A percentile compares a stretch with the other conserved stretches of the same genome.
Conservation (phyloP, 2,113 vertebrate genomes). For the Cheirogaleus medius region DNA sequence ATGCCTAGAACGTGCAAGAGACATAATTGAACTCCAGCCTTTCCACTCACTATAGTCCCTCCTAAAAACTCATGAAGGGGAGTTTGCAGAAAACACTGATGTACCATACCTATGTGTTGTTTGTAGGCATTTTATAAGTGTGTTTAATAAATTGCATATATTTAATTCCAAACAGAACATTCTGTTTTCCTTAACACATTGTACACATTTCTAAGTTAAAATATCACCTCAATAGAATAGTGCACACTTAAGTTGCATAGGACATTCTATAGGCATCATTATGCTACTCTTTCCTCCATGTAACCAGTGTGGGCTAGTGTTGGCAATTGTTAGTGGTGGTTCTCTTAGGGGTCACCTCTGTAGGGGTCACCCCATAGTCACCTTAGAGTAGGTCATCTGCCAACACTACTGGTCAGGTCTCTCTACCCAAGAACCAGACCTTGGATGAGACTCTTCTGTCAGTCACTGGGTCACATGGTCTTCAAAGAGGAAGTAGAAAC, state of each 20-base stretch:
- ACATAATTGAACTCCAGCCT: not conserved
- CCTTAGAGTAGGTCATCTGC: not conserved
- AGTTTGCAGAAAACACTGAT: not conserved
- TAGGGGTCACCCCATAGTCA: not conserved
- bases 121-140: not conserved
- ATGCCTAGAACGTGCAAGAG: not conserved
- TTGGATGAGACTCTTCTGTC: not conserved
- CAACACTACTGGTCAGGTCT: not conserved
- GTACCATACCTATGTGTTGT: not conserved
- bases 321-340: not conserved
- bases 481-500: not conserved
- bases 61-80: not conserved
- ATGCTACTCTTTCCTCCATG: not conserved
- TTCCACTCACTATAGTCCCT: not conserved
- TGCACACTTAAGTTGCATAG: not conserved
- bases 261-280: not conserved
- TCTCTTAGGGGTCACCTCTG: not conserved
- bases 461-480: not conserved
- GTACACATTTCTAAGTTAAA: not conserved
- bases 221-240: not conserved
- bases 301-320: not conserved
- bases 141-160: not conserved
- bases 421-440: not conserved
- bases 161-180: not conserved
- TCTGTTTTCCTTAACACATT: not conserved